Percentiles rank a stretch among this genome's conserved stretches.
phyloP scores from a whole-genome alignment of 2,888 invertebrate genomes.

The Sepiola atlantica region DNA sequence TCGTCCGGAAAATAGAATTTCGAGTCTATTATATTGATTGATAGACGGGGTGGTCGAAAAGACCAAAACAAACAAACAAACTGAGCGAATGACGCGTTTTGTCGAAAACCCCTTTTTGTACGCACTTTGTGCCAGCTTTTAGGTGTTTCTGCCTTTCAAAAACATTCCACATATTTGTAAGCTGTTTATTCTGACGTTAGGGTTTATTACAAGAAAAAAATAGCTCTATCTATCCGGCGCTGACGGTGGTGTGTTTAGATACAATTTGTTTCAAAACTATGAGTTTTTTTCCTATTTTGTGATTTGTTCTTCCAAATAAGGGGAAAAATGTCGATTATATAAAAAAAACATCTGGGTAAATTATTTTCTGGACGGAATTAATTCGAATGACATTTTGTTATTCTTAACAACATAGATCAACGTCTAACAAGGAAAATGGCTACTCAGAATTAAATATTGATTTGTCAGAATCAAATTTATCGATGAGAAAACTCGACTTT shows the following conservation, averaged over 20 bases:
- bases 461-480: too few relatives aligned
- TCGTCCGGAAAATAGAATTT: not conserved
- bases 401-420: too few relatives aligned
- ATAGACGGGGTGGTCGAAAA: not conserved
- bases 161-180: not conserved
- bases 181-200: not conserved
- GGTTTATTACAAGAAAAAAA: not conserved
- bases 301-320: too few relatives aligned
- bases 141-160: not conserved
- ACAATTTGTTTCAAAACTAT: not conserved
- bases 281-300: too few relatives aligned
- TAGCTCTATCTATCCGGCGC: not conserved
- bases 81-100: not conserved
- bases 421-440: too few relatives aligned
- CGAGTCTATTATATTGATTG: not conserved
- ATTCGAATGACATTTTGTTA: too few relatives aligned
- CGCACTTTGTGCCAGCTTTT: not conserved
- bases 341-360: too few relatives aligned
- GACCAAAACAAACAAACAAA: too few relatives aligned
- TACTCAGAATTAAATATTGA: too few relatives aligned
- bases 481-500: too few relatives aligned
- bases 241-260: not conserved
- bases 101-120: not conserved
- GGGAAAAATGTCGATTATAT: too few relatives aligned
- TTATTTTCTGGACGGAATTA: too few relatives aligned